Conservation (phyloP, 2,888 invertebrate species). For the Rhingia rostrata region DNA sequence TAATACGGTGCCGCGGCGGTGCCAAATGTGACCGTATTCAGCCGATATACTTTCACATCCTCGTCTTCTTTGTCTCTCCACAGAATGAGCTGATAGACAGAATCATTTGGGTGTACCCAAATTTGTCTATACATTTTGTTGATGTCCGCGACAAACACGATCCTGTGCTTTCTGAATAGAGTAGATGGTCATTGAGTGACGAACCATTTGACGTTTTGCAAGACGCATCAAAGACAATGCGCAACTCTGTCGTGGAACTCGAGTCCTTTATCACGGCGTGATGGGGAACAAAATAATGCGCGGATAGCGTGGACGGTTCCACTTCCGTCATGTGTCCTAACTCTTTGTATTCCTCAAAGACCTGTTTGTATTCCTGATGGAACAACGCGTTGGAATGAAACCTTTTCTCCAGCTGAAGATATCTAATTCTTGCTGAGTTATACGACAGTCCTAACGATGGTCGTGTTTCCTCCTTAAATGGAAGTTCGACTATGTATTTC, state of each 20-base stretch:
- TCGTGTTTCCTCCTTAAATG: not conserved
- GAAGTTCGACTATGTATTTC: not conserved
- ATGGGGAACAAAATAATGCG: no score
- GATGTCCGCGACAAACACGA: slow-evolving; percentile 52
- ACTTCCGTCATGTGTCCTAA: no score
- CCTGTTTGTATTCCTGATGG: slow-evolving; percentile 22
- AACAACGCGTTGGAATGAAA: slow-evolving; percentile 18
- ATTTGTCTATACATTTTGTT: slow-evolving; percentile 63
- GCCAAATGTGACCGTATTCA: slow-evolving; percentile 9
- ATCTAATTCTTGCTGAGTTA: slow-evolving; percentile 29
- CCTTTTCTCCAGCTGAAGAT: slow-evolving; percentile 34
- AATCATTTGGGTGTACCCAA: slow-evolving; percentile 22
- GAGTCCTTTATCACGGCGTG: no score
- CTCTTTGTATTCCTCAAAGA: slow-evolving; percentile 47
- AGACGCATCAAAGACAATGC: no score
- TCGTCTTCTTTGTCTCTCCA: slow-evolving; percentile 21
- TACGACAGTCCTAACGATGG: slow-evolving; percentile 27
- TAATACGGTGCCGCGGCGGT: no score
- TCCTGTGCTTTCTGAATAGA: slow-evolving; percentile 43
- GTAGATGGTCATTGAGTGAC: slow-evolving; percentile 58
- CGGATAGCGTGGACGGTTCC: no score
- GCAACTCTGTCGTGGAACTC: no score
- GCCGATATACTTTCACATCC: not conserved
- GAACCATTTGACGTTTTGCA: slow-evolving; percentile 40
- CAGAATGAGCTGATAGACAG: slow-evolving; percentile 42